These are phyloP conservation scores for Pristionchus entomophagus DNA, from an alignment of 2,888 invertebrate species.

Conservation along the genomic window DNA sequence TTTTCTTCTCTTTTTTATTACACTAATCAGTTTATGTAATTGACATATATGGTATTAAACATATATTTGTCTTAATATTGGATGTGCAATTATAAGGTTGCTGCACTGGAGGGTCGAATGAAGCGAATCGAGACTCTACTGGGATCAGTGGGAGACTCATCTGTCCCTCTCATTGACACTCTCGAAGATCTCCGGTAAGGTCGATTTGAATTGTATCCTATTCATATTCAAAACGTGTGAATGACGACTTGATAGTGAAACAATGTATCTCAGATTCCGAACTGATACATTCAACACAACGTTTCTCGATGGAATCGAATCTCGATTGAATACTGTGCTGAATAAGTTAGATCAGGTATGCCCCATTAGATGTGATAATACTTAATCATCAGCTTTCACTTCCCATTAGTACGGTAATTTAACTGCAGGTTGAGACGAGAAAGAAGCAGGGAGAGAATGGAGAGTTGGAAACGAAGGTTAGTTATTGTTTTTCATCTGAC, in stretches of 20 bases:
- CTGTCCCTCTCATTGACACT: constrained; percentile 57
- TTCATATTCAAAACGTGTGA: no score
- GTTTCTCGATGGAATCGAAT: constrained; percentile 59
- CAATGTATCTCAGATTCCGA: constrained; percentile 49
- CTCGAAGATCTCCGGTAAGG: constrained; percentile 62
- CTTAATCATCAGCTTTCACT: background rate
- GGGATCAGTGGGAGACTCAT: constrained; percentile 54
- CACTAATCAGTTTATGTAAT: no score
- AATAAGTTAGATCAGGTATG: constrained; percentile 58
- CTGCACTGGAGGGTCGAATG: constrained; percentile 56
- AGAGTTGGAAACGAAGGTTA: constrained; percentile 57
- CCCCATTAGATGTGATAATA: no score
- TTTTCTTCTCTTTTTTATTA: no score
- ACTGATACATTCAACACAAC: constrained; percentile 60
- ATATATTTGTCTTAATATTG: no score
- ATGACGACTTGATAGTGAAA: background rate
- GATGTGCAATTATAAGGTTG: constrained; percentile 33
- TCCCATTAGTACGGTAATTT: background rate
- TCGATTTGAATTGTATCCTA: no score
- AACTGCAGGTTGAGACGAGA: constrained; percentile 50
- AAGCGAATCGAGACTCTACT: constrained; percentile 57
- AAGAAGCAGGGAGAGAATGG: constrained; percentile 57
- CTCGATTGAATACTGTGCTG: constrained; percentile 58
- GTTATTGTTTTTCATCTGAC: background rate
- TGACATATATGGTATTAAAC: no score